Conservation (phyloP, 1,140 invertebrate genomes). For the Aphelinus certus region DNA sequence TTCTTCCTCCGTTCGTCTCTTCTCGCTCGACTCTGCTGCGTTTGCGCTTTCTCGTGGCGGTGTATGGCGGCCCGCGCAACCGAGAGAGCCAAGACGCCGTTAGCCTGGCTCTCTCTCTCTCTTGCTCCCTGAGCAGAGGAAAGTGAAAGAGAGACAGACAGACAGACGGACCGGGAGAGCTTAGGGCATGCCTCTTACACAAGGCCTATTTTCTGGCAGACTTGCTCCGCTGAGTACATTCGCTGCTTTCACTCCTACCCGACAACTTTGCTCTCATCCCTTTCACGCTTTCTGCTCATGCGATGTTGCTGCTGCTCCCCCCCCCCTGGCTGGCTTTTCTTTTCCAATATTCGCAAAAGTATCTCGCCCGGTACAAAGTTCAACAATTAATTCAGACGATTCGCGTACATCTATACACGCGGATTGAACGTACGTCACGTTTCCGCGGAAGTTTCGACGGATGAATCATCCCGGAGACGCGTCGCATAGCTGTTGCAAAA, state of each 20-base stretch:
- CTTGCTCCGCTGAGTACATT: slow-evolving; percentile 27
- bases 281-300: background rate
- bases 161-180: slow-evolving; percentile 27
- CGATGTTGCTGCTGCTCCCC: background rate
- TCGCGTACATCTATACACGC: no score
- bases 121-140: slow-evolving; percentile 9
- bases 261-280: slow-evolving; percentile 16
- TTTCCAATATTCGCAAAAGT: background rate
- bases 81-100: no score
- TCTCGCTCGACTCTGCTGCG: slow-evolving; percentile 21
- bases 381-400: no score
- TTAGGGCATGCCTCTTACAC: slow-evolving; percentile 33
- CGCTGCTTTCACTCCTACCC: slow-evolving; percentile 21
- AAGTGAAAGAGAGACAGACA: slow-evolving; percentile 14
- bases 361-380: no score
- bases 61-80: no score
- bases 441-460: no score
- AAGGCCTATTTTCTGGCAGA: slow-evolving; percentile 41
- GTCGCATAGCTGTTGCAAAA: no score
- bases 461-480: no score
- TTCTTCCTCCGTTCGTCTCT: slow-evolving; percentile 50
- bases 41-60: no score
- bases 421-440: no score
- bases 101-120: background rate
- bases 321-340: no score